phyloP scores from a whole-genome alignment of 2,113 vertebrate species.

The Campylomormyrus numenius region DNA sequence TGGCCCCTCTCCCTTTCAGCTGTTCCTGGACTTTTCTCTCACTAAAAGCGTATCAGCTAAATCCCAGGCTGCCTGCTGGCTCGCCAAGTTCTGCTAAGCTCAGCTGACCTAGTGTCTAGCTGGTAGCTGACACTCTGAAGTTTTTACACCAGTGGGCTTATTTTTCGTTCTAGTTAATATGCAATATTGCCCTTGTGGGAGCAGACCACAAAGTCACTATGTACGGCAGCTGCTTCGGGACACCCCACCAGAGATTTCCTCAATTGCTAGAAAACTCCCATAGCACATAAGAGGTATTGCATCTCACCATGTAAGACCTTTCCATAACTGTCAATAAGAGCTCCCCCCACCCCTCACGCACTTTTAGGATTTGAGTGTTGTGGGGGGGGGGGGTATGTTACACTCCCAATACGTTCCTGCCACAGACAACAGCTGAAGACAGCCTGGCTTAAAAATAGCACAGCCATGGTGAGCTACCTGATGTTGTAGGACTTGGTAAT shows the following conservation, averaged over 20 bases:
- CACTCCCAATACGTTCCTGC: slow-evolving; percentile 28
- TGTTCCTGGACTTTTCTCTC: slow-evolving; percentile 18
- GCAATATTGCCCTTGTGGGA: slow-evolving; percentile 4
- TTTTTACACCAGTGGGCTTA: background rate
- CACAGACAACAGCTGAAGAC: slow-evolving; percentile 59
- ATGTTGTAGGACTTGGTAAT: background rate
- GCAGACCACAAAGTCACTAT: background rate
- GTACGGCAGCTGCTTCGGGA: slow-evolving; percentile 4
- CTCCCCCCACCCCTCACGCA: background rate
- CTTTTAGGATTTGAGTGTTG: background rate
- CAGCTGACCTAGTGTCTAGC: background rate
- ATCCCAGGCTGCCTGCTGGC: background rate
- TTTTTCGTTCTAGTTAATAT: background rate
- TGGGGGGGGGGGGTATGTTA: background rate
- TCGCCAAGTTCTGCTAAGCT: background rate
- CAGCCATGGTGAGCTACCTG: slow-evolving; percentile 27
- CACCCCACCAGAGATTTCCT: background rate
- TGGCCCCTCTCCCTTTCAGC: slow-evolving; percentile 5
- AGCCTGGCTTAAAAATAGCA: slow-evolving; percentile 52
- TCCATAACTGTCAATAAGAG: slow-evolving; percentile 16
- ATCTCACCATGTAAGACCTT: slow-evolving; percentile 13
- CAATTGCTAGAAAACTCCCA: slow-evolving; percentile 11
- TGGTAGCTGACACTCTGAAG: background rate
- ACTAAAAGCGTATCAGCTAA: background rate
- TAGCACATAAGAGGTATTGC: background rate